Evolutionary conservation across 2,113 vertebrate species (phyloP).

Genomic region (Epinephelus lanceolatus): DNA sequence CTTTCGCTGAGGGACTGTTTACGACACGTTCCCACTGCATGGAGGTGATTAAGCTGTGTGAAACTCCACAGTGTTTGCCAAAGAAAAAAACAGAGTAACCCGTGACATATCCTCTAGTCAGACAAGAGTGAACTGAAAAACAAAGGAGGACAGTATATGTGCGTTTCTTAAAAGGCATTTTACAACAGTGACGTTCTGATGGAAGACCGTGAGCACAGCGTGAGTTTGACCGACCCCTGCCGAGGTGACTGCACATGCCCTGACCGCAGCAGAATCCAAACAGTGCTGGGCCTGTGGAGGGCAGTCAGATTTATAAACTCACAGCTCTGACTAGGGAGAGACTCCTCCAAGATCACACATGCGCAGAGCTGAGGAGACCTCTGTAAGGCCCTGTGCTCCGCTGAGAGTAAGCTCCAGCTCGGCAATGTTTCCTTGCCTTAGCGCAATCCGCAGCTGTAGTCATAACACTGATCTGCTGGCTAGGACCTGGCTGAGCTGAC

Average conservation of each 20-base stretch:
- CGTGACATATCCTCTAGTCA: constrained; percentile 47
- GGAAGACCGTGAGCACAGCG: constrained; percentile 38
- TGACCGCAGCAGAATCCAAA: constrained; percentile 77
- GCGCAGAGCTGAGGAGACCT: constrained; percentile 51
- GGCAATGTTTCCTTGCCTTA: constrained; percentile 50
- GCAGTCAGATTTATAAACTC: constrained; percentile 79
- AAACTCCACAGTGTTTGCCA: constrained; percentile 64
- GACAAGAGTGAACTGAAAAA: constrained; percentile 42
- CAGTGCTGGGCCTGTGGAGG: constrained; percentile 61
- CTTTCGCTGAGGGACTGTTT: constrained; percentile 73
- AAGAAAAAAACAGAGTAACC: constrained; percentile 30
- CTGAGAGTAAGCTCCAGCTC: constrained; percentile 45
- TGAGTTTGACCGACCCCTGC: constrained; percentile 58
- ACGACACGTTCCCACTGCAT: constrained; percentile 61
- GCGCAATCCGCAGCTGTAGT: constrained; percentile 63
- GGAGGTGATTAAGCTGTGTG: constrained; percentile 72
- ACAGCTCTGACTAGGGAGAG: constrained; percentile 59
- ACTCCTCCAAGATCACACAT: constrained; percentile 49
- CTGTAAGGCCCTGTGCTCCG: constrained; percentile 47
- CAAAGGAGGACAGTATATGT: constrained; percentile 11
- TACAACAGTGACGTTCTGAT: constrained; percentile 31
- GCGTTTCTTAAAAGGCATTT: constrained; percentile 46
- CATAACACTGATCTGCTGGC: constrained; percentile 68
- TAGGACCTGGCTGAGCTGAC: constrained; percentile 42
- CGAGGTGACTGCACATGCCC: constrained; percentile 75